A percentile compares a stretch with the other conserved stretches of the same genome.
Evolutionary conservation across 2,888 invertebrate species (phyloP).

Genomic region (Ypsolopha scabrella): DNA sequence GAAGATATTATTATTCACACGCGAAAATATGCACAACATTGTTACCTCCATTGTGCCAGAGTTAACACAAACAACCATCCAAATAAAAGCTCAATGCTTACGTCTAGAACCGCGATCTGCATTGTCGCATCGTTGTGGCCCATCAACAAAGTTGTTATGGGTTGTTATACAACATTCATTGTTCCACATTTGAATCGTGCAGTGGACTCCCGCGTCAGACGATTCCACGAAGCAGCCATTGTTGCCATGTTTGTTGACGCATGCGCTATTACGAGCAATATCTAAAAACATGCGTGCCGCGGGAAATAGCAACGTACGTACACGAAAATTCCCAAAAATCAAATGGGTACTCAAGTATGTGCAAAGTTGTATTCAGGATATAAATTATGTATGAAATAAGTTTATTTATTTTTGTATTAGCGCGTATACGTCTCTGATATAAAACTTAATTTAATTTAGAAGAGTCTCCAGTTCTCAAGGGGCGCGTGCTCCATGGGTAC

Average conservation of each 20-base stretch:
- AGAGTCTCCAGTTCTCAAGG: no score
- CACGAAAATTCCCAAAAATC: background rate
- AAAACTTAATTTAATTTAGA: no score
- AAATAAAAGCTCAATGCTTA: slow-evolving; percentile 37
- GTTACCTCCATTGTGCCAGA: slow-evolving; percentile 20
- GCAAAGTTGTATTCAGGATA: no score
- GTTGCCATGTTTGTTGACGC: slow-evolving; percentile 60
- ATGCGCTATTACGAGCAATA: slow-evolving; percentile 32
- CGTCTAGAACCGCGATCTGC: slow-evolving; percentile 33
- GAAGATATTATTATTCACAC: slow-evolving; percentile 5
- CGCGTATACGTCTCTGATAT: no score
- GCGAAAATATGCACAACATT: slow-evolving; percentile 16
- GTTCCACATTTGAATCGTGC: slow-evolving; percentile 55
- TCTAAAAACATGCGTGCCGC: slow-evolving; percentile 23
- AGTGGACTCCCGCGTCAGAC: slow-evolving; percentile 37
- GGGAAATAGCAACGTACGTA: slow-evolving; percentile 13
- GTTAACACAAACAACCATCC: slow-evolving; percentile 24
- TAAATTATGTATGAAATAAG: no score
- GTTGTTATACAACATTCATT: slow-evolving; percentile 57
- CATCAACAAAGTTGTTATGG: slow-evolving; percentile 53
- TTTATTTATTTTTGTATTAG: no score
- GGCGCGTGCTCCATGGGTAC: no score
- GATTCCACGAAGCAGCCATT: slow-evolving; percentile 60
- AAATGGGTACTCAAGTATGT: no score
- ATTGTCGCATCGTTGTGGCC: slow-evolving; percentile 41